Percentiles rank a stretch among this genome's conserved stretches.
Evolutionary conservation across 2,113 vertebrate genomes (phyloP).

Genomic region (Phalacrocorax brasilianus): DNA sequence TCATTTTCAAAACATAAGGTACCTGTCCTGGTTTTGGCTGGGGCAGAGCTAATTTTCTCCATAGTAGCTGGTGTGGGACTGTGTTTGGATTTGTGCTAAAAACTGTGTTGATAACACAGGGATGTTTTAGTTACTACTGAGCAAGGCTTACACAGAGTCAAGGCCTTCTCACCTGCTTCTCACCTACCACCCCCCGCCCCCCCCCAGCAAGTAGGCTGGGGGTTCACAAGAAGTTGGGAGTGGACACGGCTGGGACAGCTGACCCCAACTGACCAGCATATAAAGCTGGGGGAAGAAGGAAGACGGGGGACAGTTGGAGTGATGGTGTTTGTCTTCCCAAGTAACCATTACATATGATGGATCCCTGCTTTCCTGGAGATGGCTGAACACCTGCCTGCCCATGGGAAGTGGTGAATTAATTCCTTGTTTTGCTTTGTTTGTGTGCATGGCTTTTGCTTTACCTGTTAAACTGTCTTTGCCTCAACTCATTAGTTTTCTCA

Average conservation of each 20-base stretch:
- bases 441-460: background rate
- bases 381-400: background rate
- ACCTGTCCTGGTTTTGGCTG: background rate
- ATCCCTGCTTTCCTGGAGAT: background rate
- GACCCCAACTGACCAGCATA: background rate
- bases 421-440: background rate
- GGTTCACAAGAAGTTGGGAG: background rate
- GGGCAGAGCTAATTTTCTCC: background rate
- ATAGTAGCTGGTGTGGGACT: background rate
- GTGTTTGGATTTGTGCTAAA: background rate
- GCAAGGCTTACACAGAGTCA: background rate
- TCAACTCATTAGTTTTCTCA: background rate
- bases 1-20: background rate
- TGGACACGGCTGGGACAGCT: background rate
- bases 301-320: background rate
- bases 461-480: background rate
- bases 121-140: background rate
- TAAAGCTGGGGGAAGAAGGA: background rate
- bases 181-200: background rate
- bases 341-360: accelerated
- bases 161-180: background rate
- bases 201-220: background rate
- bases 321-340: background rate
- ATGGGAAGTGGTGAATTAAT: background rate
- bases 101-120: background rate